Evolutionary conservation across 2,113 vertebrate genomes (phyloP).

Genomic region (Upupa epops): DNA sequence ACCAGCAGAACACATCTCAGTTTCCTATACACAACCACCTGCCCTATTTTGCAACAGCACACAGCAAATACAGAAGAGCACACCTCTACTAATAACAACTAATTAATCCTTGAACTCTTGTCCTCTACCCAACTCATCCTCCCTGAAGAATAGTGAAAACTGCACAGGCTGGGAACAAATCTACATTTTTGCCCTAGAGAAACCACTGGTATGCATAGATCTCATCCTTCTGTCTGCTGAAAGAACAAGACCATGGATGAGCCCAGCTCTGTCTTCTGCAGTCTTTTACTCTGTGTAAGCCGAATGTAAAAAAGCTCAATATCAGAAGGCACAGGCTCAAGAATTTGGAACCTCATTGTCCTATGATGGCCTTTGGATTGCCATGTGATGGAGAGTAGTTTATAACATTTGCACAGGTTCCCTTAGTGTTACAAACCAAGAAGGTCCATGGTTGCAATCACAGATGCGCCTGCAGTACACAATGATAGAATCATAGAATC

Average conservation of each 20-base stretch:
- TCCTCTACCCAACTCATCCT: background rate
- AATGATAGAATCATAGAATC: too few relatives aligned
- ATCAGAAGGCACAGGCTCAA: background rate
- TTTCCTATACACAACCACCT: background rate
- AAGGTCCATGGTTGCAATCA: accelerated
- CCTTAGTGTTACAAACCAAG: background rate
- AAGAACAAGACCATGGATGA: background rate
- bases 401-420: background rate
- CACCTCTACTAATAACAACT: background rate
- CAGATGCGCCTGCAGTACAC: background rate
- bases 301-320: background rate
- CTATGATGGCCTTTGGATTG: background rate
- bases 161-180: background rate
- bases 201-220: background rate
- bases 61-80: background rate
- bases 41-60: background rate
- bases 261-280: background rate
- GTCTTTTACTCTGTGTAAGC: background rate
- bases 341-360: background rate
- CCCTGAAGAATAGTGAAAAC: background rate
- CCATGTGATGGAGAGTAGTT: background rate
- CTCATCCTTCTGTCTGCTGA: background rate
- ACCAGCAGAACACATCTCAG: background rate
- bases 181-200: background rate
- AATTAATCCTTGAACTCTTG: background rate